phyloP scores from a whole-genome alignment of 2,888 invertebrate species.

The Falcaria lacertinaria region DNA sequence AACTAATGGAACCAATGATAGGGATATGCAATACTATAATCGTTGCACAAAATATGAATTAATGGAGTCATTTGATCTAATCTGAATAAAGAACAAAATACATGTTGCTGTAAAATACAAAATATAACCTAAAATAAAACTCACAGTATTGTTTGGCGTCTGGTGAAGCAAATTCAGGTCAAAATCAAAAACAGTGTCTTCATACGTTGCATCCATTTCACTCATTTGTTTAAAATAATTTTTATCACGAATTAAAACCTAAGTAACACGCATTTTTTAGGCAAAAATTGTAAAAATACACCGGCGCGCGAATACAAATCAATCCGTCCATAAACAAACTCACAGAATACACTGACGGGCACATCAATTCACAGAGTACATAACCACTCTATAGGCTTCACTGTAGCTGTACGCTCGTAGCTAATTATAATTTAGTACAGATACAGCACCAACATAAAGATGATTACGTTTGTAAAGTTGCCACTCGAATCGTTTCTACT shows the following conservation, averaged over 20 bases:
- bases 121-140: conserved; percentile 30
- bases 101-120: neutral
- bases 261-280: neutral
- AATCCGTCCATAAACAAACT: neutral
- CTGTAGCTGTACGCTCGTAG: no score
- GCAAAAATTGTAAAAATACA: neutral
- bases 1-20: no score
- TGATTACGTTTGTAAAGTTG: no score
- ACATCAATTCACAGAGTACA: no score
- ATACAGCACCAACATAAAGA: no score
- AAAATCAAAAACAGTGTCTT: conserved; percentile 44
- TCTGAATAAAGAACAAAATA: neutral
- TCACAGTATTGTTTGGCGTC: conserved; percentile 37
- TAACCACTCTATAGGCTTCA: no score
- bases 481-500: no score
- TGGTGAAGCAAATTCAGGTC: conserved; percentile 49
- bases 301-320: neutral
- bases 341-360: no score
- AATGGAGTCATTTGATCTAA: no score
- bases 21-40: no score
- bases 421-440: no score
- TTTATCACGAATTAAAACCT: neutral
- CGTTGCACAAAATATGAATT: no score
- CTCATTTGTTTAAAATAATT: neutral
- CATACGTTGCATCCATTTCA: conserved; percentile 27